Evolutionary conservation across 2,888 invertebrate species (phyloP), one percentile per base, ranked within the genome.

Genomic region (Leptinotarsa rubiginosa): DNA sequence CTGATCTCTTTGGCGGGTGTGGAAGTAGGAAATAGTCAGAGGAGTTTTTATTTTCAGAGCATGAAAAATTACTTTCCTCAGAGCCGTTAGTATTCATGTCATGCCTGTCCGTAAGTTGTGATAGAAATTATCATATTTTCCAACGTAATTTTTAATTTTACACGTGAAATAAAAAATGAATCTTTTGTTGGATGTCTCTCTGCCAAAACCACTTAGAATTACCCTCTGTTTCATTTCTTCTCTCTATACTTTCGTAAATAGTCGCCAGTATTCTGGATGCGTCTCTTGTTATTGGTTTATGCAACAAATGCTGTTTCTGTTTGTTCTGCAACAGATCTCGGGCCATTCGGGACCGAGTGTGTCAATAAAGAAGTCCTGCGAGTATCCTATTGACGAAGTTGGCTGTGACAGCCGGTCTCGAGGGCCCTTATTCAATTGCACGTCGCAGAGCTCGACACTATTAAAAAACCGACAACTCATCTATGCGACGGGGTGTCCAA

Each of bases 321-420:
- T 72, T 72, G 72, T 69, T 62, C 69, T 69, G 75, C 69, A 75
- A 75, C 66, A 72, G 75, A 75, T 76, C 66, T 64, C 47, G 20
- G 20, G 69, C 74, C 74, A 62, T 72, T 64, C 68, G 74, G 74
- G 76, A 74, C 69, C 62, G 54, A 67, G 64, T 65, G 62, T 66
- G 77, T 78, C 78, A 78, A 77, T 77, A 78, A 73, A 75, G 74
- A 73, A 72, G 75, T 77, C 77, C 78, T 77, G 70, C 75, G 77
- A 76, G 78, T 71, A 69, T 69, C 59, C 56, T 69, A 72, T 72
- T 72, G 72, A 69, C 69, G 69, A 31, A 73, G 73, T 73, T 73
- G 73, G 65, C 41, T 56, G 65, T 73, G 73, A 73, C 73, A 69
- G 73, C 47, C 69, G n/a, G 54, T 65, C 73, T 69, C 69, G 69